Evolutionary conservation across 1,140 invertebrate genomes (phyloP).

Genomic region (Cecropterus lyciades): DNA sequence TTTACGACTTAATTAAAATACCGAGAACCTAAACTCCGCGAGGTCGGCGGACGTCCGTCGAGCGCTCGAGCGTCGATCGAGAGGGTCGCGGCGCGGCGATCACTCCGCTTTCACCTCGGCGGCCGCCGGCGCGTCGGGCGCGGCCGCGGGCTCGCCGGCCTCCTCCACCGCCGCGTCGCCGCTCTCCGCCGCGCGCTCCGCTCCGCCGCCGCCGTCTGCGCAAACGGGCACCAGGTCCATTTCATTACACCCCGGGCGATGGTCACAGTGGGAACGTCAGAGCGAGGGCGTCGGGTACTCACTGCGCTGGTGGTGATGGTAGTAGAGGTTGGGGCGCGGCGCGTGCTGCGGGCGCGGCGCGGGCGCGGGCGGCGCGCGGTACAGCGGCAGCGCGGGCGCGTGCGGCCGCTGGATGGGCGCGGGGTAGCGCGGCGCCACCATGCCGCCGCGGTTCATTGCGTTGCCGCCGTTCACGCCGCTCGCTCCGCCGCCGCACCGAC

Average conservation of each 20-base stretch:
- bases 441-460: constrained; percentile 60
- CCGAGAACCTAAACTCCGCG: constrained; percentile 65
- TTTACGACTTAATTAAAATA: constrained; percentile 80
- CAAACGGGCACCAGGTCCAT: constrained; percentile 16
- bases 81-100: constrained; percentile 41
- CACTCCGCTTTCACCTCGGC: constrained; percentile 67
- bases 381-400: constrained; percentile 65
- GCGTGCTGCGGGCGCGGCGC: constrained; percentile 55
- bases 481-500: constrained; percentile 51
- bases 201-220: constrained; percentile 58
- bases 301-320: constrained; percentile 73
- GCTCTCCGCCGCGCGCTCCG: constrained; percentile 52
- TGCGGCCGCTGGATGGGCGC: constrained; percentile 80
- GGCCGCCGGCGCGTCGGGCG: constrained; percentile 53
- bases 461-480: constrained; percentile 44
- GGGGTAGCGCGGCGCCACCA: constrained; percentile 72
- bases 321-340: constrained; percentile 57
- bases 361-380: constrained; percentile 61
- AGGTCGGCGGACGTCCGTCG: constrained; percentile 41
- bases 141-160: constrained; percentile 43
- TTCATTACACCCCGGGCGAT: constrained; percentile 10
- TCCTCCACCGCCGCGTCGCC: constrained; percentile 54
- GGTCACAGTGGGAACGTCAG: constrained; percentile 2
- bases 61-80: constrained; percentile 24
- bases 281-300: constrained; percentile 41